These are phyloP conservation scores for Caranx ignobilis DNA, from an alignment of 2,113 vertebrate genomes.

Conservation along the genomic window DNA sequence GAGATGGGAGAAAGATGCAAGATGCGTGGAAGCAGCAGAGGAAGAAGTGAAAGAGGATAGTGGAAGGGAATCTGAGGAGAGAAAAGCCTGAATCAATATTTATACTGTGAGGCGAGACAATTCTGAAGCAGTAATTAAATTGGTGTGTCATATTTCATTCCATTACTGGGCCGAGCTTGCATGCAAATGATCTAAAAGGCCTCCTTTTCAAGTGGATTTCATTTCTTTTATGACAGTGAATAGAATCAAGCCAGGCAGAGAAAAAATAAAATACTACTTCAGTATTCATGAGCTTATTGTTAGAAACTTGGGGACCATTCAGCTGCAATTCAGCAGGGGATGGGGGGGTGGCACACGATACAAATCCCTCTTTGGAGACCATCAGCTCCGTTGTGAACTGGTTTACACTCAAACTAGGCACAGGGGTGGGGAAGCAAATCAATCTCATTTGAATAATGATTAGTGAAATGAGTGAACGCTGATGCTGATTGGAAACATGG, in stretches of 20 bases:
- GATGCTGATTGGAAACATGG: conserved; percentile 55
- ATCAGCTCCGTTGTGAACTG: conserved; percentile 30
- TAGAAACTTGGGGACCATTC: conserved; percentile 63
- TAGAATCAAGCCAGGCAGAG: conserved; percentile 61
- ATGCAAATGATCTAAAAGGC: conserved; percentile 78
- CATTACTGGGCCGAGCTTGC: conserved; percentile 70
- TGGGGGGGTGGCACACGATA: not conserved
- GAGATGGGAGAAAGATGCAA: conserved; percentile 38
- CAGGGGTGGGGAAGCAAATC: conserved; percentile 59
- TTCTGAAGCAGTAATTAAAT: conserved; percentile 82
- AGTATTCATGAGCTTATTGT: conserved; percentile 80
- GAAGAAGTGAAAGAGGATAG: conserved; percentile 23
- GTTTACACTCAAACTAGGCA: conserved; percentile 44
- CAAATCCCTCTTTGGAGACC: conserved; percentile 35
- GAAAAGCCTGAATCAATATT: conserved; percentile 79
- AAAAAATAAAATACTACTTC: conserved; percentile 69
- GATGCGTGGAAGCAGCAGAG: conserved; percentile 36
- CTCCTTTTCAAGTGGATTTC: conserved; percentile 73
- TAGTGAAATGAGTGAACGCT: conserved; percentile 61
- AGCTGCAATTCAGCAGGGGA: conserved; percentile 37
- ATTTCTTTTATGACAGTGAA: conserved; percentile 77
- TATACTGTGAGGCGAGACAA: conserved; percentile 79
- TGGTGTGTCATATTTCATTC: conserved; percentile 82
- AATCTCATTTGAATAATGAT: conserved; percentile 71
- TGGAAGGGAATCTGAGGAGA: conserved; percentile 39